Base-by-base conservation (phyloP, 2,888 invertebrate species). In the Iselma pallidipennis region DNA sequence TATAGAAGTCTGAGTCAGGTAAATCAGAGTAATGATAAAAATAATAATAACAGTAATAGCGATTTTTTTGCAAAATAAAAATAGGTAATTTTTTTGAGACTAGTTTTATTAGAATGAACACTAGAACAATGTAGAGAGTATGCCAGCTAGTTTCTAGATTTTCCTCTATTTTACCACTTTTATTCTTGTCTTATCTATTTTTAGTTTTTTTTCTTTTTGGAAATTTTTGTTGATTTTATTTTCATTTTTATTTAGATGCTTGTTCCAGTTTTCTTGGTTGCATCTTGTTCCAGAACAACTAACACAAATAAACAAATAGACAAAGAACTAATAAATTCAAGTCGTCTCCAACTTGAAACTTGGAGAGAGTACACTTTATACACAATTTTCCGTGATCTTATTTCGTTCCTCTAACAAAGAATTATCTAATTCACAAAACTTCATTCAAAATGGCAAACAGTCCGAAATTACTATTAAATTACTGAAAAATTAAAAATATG, bases 1-100 rank as follows among this genome's bases (percentile, higher is more conserved):
- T 91, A 91, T 91, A 90, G 91, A 89, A 91, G 91, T 87, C 88
- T 91, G 82, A 91, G 91, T 86, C 91, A 91, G 91, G 91, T 91
- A 91, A 84, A 80, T 57, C 68, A 21, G 45, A 12, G n/a, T 4
- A n/a, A 23, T 45, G n/a, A n/a, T n/a, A n/a, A n/a, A 19, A 19
- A 42, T 19, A 10, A 33, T 14, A 14, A 33, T 14, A 42, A 21
- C 23, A 28, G 28, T 9, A 28, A 7, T 6, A 28, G 6, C 1
- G 7, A 7, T 28, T 28, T 28, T 28, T 28, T 28, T 28, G 28
- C 1, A 28, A 28, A n/a, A n/a, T n/a, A n/a, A n/a, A 16, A 37
- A 37, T n/a, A 33, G 4, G 4, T 37, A 2, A 16, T 16, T 16
- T 37, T 37, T 33, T 33, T 33, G 16, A 37, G 4, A 37, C 7